These are phyloP conservation scores for Bruchidius siliquastri DNA, from an alignment of 2,888 invertebrate genomes.

Conservation along the genomic window DNA sequence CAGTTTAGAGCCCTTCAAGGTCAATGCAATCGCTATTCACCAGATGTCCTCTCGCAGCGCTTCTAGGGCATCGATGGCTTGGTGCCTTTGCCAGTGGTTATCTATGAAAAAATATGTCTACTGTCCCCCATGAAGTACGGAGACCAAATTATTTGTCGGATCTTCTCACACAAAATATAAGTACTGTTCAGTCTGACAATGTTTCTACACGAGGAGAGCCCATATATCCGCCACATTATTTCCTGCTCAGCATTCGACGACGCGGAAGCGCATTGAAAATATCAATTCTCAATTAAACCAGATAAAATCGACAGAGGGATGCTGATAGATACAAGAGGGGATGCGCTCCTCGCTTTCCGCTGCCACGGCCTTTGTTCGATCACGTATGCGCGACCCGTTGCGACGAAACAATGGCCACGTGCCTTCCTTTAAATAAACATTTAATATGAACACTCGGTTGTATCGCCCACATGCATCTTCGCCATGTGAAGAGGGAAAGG, in stretches of 20 bases:
- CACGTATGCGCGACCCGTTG: conserved; percentile 12
- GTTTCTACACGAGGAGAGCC: neutral
- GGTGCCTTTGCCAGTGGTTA: too few relatives aligned
- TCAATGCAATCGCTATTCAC: too few relatives aligned
- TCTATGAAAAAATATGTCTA: too few relatives aligned
- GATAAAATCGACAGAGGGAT: conserved; percentile 4
- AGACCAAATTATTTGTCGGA: too few relatives aligned
- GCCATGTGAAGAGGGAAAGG: conserved; percentile 8
- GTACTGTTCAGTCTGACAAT: neutral
- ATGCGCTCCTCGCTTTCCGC: conserved; percentile 19
- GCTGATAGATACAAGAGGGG: conserved; percentile 13
- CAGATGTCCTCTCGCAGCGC: too few relatives aligned
- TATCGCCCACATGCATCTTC: conserved; percentile 12
- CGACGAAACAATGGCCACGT: conserved; percentile 31
- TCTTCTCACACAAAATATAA: neutral
- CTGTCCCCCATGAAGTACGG: too few relatives aligned
- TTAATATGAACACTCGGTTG: conserved; percentile 29
- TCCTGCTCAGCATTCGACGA: neutral
- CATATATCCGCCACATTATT: neutral
- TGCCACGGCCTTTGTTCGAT: conserved; percentile 21
- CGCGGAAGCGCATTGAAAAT: neutral
- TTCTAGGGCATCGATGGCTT: too few relatives aligned
- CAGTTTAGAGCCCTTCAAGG: too few relatives aligned
- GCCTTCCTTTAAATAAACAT: conserved; percentile 45
- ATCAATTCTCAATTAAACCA: neutral